Percentiles rank a stretch among this genome's conserved stretches.
Evolutionary conservation across 2,797 vertebrate species (phyloP).

Genomic region (Hippopotamyrus pictus): DNA sequence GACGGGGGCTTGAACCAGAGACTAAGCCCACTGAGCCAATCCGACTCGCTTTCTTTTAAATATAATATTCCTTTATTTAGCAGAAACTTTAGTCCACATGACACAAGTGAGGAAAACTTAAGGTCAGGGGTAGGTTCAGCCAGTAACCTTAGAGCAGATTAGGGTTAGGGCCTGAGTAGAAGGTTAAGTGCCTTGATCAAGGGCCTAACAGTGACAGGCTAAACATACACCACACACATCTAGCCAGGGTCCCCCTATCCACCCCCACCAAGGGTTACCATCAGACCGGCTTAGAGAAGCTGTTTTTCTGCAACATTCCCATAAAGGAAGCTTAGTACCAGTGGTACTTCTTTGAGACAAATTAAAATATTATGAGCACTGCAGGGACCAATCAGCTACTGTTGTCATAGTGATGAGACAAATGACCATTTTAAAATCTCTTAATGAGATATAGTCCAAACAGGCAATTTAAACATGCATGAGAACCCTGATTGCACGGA

Average conservation of each 20-base stretch:
- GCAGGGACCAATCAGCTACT: neutral
- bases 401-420: neutral
- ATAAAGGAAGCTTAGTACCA: neutral
- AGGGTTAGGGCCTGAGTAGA: neutral
- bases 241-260: neutral
- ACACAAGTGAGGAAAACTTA: neutral
- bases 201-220: neutral
- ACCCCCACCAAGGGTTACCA: neutral
- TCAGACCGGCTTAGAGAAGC: neutral
- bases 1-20: neutral
- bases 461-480: neutral
- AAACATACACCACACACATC: neutral
- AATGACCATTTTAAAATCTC: neutral
- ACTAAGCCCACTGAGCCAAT: neutral
- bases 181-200: neutral
- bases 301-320: neutral
- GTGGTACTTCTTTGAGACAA: neutral
- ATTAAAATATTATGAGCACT: neutral
- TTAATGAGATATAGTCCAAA: neutral
- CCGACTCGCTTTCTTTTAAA: neutral
- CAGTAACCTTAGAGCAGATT: neutral
- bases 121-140: neutral
- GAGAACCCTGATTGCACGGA: neutral
- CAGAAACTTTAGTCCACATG: neutral
- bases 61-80: neutral